phyloP scores from a whole-genome alignment of 2,888 invertebrate species.

The Protonemura montana region DNA sequence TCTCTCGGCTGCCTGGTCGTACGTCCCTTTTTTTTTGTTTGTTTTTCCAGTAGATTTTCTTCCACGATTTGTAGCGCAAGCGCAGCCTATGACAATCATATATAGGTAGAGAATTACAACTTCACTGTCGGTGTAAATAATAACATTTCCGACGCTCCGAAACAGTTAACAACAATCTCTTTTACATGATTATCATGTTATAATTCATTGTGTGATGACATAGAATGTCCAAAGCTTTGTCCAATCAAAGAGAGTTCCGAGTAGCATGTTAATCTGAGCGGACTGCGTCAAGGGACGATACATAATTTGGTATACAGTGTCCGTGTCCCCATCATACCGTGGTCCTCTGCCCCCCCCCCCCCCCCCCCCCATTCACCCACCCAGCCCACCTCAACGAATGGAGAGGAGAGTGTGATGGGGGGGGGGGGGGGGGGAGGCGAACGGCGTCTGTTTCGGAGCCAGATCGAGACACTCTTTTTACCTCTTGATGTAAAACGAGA shows the following conservation, averaged over 20 bases:
- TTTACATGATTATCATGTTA: background rate
- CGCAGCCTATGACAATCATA: background rate
- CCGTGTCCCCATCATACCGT: background rate
- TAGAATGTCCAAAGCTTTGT: conserved; percentile 7
- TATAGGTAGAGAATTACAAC: background rate
- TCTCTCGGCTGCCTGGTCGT: background rate
- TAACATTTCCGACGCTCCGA: background rate
- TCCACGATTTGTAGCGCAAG: background rate
- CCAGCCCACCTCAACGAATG: no score
- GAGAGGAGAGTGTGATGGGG: no score
- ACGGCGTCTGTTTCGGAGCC: background rate
- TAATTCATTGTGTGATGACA: conserved; percentile 12
- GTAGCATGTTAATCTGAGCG: background rate
- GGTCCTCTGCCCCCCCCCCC: background rate
- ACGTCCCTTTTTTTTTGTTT: background rate
- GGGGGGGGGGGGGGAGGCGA: no score
- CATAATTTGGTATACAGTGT: background rate
- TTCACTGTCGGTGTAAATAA: background rate
- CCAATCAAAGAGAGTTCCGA: background rate
- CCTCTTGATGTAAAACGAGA: background rate
- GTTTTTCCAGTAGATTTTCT: conserved; percentile 15
- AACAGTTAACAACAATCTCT: background rate
- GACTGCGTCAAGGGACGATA: background rate
- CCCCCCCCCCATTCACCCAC: no score
- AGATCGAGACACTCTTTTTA: background rate